These are phyloP conservation scores for Sebastolobus alascanus DNA, from an alignment of 2,797 vertebrate genomes.

Conservation along the genomic window DNA sequence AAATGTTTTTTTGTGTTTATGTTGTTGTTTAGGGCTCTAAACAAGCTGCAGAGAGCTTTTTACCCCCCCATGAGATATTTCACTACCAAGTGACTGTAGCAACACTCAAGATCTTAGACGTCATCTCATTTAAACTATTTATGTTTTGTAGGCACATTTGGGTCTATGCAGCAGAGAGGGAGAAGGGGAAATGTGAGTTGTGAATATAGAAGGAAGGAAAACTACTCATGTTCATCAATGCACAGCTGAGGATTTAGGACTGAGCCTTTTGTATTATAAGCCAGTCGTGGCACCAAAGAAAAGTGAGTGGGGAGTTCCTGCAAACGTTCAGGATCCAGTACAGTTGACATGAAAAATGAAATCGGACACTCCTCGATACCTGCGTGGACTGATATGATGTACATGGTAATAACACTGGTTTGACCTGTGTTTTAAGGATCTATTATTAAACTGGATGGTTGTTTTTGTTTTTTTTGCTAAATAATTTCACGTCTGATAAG, in stretches of 20 bases:
- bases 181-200: slow-evolving; percentile 36
- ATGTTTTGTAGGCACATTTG: slow-evolving; percentile 52
- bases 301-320: slow-evolving; percentile 37
- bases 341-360: slow-evolving; percentile 28
- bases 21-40: slow-evolving; percentile 43
- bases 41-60: slow-evolving; percentile 24
- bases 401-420: slow-evolving; percentile 61
- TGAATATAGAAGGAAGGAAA: slow-evolving; percentile 35
- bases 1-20: slow-evolving; percentile 21
- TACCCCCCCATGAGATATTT: slow-evolving; percentile 39
- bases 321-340: slow-evolving; percentile 31
- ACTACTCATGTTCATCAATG: slow-evolving; percentile 42
- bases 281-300: slow-evolving; percentile 74
- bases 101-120: slow-evolving; percentile 16
- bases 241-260: slow-evolving; percentile 48
- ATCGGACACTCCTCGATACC: slow-evolving; percentile 38
- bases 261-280: slow-evolving; percentile 52
- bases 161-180: slow-evolving; percentile 66
- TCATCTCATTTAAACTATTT: slow-evolving; percentile 36
- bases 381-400: slow-evolving; percentile 46
- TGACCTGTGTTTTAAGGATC: slow-evolving; percentile 62
- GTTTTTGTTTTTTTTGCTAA: slow-evolving; percentile 20
- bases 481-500: slow-evolving; percentile 45
- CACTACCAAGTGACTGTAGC: slow-evolving; percentile 57
- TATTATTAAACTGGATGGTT: slow-evolving; percentile 59